Base-by-base conservation (phyloP, 2,797 vertebrate genomes). In the Poeciliopsis infans region DNA sequence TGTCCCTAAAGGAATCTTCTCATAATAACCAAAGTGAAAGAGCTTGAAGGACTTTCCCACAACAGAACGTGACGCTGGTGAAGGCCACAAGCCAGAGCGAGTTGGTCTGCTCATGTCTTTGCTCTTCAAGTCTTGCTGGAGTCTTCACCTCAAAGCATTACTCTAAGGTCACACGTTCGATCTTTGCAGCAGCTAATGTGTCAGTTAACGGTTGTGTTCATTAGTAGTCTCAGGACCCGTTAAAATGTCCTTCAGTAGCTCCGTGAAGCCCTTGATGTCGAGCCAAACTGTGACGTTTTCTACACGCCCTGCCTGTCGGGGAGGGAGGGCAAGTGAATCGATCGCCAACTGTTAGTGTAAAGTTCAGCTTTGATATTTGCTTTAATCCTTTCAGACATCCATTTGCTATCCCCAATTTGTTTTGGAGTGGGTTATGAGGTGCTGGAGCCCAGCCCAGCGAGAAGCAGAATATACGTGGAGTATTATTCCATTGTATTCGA, bases 191-290 rank as follows among this genome's bases (percentile, higher is more conserved):
- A 64, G 81, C 79, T 75, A 43, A 81, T 76, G 76, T 90, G 87
- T 91, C 87, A 87, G 79, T 91, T 89, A 91, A 83, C 87, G 85
- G 81, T 83, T 87, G 72, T 87, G 88, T 83, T 79, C 82, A 88
- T 93, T 92, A 91, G 86, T 83, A 83, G 76, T 55, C 45, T 43
- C 18, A 57, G 79, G 85, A 90, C 86, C 88, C 77, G 83, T 84
- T 85, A 74, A 84, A 92, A 85, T 77, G 78, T 83, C 91, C 87
- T 88, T 83, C 81, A 81, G 70, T 81, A 70, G 31, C 77, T 41
- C 33, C 57, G 11, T 74, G 78, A 73, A 84, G 79, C 73, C 47
- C 25, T n/a, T 68, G 70, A 57, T 76, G 79, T 77, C 77, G 84
- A 64, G 78, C 86, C 85, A 84, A 83, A 61, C 16, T 36, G 68